Evolutionary conservation across 2,113 vertebrate genomes (phyloP), one percentile per base, ranked within the genome.

Genomic region (Brienomyrus brachyistius): DNA sequence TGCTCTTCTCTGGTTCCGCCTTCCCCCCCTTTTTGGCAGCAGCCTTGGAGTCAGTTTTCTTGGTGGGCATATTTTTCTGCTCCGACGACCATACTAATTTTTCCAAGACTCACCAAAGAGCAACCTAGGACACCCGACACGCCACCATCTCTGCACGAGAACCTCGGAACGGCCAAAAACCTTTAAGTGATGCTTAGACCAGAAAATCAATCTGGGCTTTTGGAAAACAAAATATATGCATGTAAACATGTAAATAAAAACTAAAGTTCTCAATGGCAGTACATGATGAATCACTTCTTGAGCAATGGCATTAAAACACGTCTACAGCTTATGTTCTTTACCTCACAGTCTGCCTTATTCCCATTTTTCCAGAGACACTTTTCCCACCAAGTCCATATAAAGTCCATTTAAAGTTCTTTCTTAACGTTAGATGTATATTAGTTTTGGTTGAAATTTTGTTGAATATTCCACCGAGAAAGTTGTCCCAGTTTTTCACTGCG

Each of bases 1-100:
- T 93, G 89, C 89, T 89, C 45, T 93, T 93, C 77, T 93, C 92
- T 43, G 93, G 86, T 35, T 94, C 91, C 3, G 92, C 93, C 80
- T 93, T 95, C 40, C 91, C 93, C 43, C 91, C 93, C 62, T 94
- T 94, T 91, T 95, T 96, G n/a, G 91, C 93, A 47, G 90, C 92
- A 50, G 92, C 56, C 88, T 94, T 94, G 43, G 92, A 4, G 89
- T 97, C 96, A 94, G 90, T 92, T 92, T 97, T 98, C 94, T 97
- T 98, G 89, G 95, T 94, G 0, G 52, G 96, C 97, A 97, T 98
- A 90, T 92, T 88, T 86, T 92, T 1, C 3, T 92, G 11, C 90
- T 9, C 2, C 43, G 94, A 92, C 0, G 66, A 92, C 93, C 95
- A 95, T 95, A 93, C 94, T 95, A 95, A 84, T 86, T 1, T 0